Conservation (phyloP, 2,113 vertebrate genomes). For the Gobio gobio region DNA sequence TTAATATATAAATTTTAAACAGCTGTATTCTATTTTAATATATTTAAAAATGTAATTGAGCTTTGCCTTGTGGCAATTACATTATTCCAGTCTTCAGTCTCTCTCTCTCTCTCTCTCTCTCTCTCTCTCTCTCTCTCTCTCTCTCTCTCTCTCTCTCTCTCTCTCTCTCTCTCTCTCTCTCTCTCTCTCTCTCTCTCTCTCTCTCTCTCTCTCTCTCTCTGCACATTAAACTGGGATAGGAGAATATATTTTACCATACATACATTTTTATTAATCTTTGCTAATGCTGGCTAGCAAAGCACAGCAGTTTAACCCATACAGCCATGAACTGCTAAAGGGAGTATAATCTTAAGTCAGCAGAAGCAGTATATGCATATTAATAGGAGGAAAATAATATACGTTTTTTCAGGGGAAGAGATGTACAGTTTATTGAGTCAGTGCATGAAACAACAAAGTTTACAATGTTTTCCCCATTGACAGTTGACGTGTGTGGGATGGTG, state of each 20-base stretch:
- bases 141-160: too few species aligned
- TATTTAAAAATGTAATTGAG: too few species aligned
- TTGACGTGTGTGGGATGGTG: conserved; percentile 8
- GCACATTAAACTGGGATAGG: neutral
- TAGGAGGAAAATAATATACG: neutral
- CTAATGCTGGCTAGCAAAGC: neutral
- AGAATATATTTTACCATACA: too few species aligned
- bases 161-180: too few species aligned
- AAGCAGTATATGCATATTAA: conserved; percentile 2
- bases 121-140: too few species aligned
- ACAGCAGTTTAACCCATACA: neutral
- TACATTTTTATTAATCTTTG: neutral
- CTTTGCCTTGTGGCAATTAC: too few species aligned
- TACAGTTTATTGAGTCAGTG: neutral
- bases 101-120: too few species aligned
- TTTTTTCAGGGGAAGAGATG: neutral
- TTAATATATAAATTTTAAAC: too few species aligned
- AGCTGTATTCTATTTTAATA: too few species aligned
- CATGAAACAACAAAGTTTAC: neutral
- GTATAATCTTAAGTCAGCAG: neutral
- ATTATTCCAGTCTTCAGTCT: too few species aligned
- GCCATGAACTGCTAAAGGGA: neutral
- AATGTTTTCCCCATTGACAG: neutral
- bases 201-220: too few species aligned
- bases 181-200: too few species aligned